Evolutionary conservation across 2,888 invertebrate genomes (phyloP).

Genomic region (Agonopterix heracliana): DNA sequence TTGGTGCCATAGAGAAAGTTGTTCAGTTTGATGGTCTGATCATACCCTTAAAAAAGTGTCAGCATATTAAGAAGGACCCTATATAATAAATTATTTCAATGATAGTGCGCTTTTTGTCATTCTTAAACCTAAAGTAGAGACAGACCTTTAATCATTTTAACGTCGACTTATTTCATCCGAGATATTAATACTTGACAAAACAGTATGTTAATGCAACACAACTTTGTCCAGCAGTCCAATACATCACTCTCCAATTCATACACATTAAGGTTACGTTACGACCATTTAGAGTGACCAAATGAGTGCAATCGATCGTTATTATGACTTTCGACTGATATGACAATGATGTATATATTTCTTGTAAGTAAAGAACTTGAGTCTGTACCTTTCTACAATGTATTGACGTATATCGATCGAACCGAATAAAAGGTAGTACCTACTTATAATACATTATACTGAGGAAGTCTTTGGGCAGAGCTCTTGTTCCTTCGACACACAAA

Average conservation of each 20-base stretch:
- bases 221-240: constrained; percentile 9
- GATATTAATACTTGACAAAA: neutral
- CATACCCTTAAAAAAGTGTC: no score
- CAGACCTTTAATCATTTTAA: no score
- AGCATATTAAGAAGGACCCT: no score
- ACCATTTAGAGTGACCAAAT: constrained; percentile 27
- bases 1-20: no score
- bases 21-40: no score
- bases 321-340: constrained; percentile 38
- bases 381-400: constrained; percentile 26
- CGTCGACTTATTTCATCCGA: no score
- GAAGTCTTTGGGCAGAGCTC: no score
- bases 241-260: constrained; percentile 18
- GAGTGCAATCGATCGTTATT: constrained; percentile 21
- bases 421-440: neutral
- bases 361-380: neutral
- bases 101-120: no score
- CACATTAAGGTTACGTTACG: constrained; percentile 17
- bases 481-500: no score
- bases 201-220: neutral
- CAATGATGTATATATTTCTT: constrained; percentile 41
- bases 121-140: no score
- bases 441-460: no score
- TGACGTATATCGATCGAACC: constrained; percentile 25
- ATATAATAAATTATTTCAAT: no score